Evolutionary conservation across 2,888 invertebrate genomes (phyloP), one percentile per base, ranked within the genome.

Genomic region (Oscheius sp.): DNA sequence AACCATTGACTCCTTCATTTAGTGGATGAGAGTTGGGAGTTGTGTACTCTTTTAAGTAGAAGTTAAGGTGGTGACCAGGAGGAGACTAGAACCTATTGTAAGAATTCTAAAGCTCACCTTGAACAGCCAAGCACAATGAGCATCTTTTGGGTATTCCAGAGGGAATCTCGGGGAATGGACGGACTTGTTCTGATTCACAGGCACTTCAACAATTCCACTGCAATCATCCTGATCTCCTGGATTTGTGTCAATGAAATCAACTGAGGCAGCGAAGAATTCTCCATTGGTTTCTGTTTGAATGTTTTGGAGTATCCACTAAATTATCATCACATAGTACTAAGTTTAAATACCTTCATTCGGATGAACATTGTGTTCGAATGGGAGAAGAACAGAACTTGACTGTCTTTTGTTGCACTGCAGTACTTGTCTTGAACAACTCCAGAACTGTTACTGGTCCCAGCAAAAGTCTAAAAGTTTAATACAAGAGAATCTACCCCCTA

Each of bases 101-200:
- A n/a, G n/a, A n/a, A n/a, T 47, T 4, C 4, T 14, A 6, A 47
- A 22, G 2, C 5, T n/a, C 32, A 69, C 70, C 66, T 70, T 67
- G 45, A 84, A 57, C 32, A 80, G 50, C 83, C 83, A 84, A 1
- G 67, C 54, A 57, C 82, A 81, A 8, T 68, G 51, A 2, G 74
- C 65, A 41, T 79, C 81, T 33, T 67, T 44, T 12, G 80, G 71
- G 30, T 77, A 74, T 5, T 69, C 65, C 20, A 22, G 38, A 2
- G 77, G 77, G 54, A 47, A 77, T 22, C 71, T 67, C 1, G 77
- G 77, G 2, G 77, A 74, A 20, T 65, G 36, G 20, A 77, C 68
- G 2, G 59, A n/a, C 22, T 33, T 63, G n/a, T 44, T 41, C 14
- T 22, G 41, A 24, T 65, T 62, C 9, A 30, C 41, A 30, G 66